Conservation (phyloP, 2,113 vertebrate genomes). For the Oxygymnocypris stewartii region DNA sequence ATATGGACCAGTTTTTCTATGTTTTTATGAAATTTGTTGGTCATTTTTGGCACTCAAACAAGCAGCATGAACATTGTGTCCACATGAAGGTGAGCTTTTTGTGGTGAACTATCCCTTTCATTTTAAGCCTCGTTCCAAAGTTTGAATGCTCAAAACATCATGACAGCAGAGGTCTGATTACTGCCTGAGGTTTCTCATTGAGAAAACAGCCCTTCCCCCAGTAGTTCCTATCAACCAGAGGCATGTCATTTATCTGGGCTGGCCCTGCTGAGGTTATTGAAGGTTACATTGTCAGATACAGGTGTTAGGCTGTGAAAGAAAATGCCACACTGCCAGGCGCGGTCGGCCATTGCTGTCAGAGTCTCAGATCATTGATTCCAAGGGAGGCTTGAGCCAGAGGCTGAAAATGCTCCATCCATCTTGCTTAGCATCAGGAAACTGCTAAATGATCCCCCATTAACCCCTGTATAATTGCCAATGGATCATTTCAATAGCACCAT, state of each 20-base stretch:
- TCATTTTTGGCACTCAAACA: not conserved
- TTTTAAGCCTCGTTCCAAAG: not conserved
- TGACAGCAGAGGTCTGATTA: not conserved
- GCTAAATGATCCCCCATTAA: conserved; percentile 79
- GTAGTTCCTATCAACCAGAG: not conserved
- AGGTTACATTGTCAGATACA: conserved; percentile 35
- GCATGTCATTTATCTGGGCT: conserved; percentile 15
- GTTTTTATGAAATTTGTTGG: no score
- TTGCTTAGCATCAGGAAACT: conserved; percentile 74
- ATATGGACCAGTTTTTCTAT: no score
- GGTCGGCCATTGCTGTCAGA: conserved; percentile 44
- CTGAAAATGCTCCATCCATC: conserved; percentile 66
- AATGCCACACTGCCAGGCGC: conserved; percentile 12
- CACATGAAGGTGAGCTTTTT: not conserved
- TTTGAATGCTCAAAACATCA: not conserved
- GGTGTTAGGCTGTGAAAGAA: conserved; percentile 43
- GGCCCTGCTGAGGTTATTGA: conserved; percentile 28
- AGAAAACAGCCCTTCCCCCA: conserved; percentile 22
- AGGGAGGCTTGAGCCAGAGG: conserved; percentile 28
- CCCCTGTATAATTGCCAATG: conserved; percentile 78
- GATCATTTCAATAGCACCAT: conserved; percentile 78
- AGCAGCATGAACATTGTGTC: not conserved
- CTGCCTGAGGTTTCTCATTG: conserved; percentile 9
- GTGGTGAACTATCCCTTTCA: not conserved
- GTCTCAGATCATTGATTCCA: conserved; percentile 55